A percentile compares a stretch with the other conserved stretches of the same genome.
Conservation (phyloP, 2,113 vertebrate species). For the Crotophaga sulcirostris region DNA sequence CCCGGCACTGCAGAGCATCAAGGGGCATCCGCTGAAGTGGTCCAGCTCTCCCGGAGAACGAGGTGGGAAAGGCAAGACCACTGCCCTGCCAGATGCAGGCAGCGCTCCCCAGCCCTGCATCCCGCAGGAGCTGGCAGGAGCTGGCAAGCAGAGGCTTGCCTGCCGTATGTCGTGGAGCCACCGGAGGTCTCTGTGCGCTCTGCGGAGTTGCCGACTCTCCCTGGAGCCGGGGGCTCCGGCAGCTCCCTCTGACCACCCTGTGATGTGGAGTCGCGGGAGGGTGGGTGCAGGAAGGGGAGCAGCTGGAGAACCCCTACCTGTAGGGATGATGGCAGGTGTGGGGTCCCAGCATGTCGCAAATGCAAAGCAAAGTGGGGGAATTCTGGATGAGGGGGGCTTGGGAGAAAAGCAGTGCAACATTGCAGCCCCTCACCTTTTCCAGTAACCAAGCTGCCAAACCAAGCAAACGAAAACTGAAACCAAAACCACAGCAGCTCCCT, state of each 20-base stretch:
- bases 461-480: background rate
- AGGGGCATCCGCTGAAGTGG: background rate
- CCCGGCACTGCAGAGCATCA: background rate
- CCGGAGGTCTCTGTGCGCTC: background rate
- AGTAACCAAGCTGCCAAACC: background rate
- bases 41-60: background rate
- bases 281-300: background rate
- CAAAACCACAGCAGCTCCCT: background rate
- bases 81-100: background rate
- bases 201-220: background rate
- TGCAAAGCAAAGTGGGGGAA: background rate
- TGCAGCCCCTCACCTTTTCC: background rate
- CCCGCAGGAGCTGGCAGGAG: rapidly evolving
- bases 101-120: background rate
- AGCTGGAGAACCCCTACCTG: background rate
- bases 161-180: background rate
- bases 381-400: background rate
- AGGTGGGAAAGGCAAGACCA: too few relatives aligned
- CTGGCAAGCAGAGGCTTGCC: background rate
- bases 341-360: background rate
- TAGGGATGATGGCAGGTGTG: too few relatives aligned
- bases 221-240: too few relatives aligned
- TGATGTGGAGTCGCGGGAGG: rapidly evolving
- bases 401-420: background rate
- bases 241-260: too few relatives aligned